Evolutionary conservation across 2,888 invertebrate species (phyloP).

Genomic region (Odontomyia ornata): DNA sequence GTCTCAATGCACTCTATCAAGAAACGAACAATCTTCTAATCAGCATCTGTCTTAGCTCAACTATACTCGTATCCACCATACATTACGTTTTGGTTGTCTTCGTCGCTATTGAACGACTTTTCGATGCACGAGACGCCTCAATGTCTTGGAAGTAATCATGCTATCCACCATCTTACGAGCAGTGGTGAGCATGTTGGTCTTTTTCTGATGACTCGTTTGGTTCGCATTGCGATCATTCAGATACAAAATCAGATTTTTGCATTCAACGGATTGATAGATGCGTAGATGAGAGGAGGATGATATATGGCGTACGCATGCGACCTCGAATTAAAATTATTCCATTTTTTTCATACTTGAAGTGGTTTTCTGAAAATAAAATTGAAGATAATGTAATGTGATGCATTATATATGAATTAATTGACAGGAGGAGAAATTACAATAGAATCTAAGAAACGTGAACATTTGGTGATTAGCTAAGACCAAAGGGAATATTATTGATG

Average conservation of each 20-base stretch:
- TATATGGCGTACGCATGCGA: not conserved
- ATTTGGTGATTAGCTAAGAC: too few relatives aligned
- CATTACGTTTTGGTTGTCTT: too few relatives aligned
- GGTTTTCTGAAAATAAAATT: not conserved
- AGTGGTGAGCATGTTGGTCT: not conserved
- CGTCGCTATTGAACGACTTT: too few relatives aligned
- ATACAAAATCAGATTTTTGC: not conserved
- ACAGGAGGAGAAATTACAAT: too few relatives aligned
- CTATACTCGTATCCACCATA: not conserved
- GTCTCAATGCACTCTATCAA: not conserved
- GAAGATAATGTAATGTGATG: not conserved
- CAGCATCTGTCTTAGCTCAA: not conserved
- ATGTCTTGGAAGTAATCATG: conserved; percentile 6
- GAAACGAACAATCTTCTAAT: not conserved
- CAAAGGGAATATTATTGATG: too few relatives aligned
- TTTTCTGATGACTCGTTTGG: not conserved
- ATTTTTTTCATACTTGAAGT: not conserved
- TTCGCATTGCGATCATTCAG: not conserved
- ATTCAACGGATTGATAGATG: not conserved
- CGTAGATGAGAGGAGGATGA: too few relatives aligned
- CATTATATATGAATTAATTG: not conserved
- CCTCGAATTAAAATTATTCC: not conserved
- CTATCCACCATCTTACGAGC: not conserved
- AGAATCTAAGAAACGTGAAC: too few relatives aligned
- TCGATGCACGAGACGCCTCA: conserved; percentile 3